Base-by-base conservation (phyloP, 2,797 vertebrate species). In the Clamator glandarius region DNA sequence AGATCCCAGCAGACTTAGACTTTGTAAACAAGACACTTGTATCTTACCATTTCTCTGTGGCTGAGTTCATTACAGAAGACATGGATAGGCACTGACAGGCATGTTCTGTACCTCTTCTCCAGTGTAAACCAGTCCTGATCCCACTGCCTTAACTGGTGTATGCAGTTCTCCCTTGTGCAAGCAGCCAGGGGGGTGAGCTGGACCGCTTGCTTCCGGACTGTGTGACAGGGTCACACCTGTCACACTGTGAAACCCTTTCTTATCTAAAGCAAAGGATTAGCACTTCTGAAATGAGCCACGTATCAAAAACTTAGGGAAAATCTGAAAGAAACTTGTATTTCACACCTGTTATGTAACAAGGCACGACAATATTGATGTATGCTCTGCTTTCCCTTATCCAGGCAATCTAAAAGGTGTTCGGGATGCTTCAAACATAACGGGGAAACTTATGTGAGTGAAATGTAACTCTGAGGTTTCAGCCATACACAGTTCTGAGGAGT, bases 231-330 rank as follows among this genome's bases (percentile, higher is more conserved):
- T 84, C 80, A 87, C 52, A 54, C 35, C 52, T 76, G 55, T 64
- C 69, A 73, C 48, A 16, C 19, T 54, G 33, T 15, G 29, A 93
- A 87, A 3, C 36, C 25, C 5, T 70, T 42, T 52, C 68, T 92
- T 93, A 79, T 72, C 88, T 67, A 58, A 79, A 87, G 70, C 48
- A 87, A 82, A 92, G 50, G 78, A 84, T 93, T 94, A 95, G 26
- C 28, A 46, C 61, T 84, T 90, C 61, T 94, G 88, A 84, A 95
- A 94, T 6, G 11, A 81, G 5, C 29, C 57, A 80, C 19, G 12
- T 24, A 76, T 15, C 15, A 84, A 73, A 90, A 89, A 62, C 52
- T 42, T 31, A 18, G 11, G 25, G 9, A 17, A 90, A 93, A 89
- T 6, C 41, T 24, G 57, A 35, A 84, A 82, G 51, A 86, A 89